These are phyloP conservation scores for Lepas anatifera DNA, from an alignment of 2,888 invertebrate species.

Conservation along the genomic window DNA sequence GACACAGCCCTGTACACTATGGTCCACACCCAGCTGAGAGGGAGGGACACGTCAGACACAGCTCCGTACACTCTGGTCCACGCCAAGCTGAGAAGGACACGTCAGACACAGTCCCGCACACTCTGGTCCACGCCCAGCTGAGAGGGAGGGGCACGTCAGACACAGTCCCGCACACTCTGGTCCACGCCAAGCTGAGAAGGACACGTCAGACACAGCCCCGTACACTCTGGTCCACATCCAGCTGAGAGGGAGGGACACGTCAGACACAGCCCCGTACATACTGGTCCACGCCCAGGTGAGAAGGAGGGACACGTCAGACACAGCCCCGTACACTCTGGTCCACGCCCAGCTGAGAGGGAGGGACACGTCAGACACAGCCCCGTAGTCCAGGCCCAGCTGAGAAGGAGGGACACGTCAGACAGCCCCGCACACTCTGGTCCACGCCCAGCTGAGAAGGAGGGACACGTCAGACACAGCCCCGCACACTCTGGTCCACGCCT, in stretches of 20 bases:
- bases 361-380: constrained; percentile 32
- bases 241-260: constrained; percentile 43
- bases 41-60: constrained; percentile 26
- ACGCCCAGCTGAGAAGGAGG: constrained; percentile 64
- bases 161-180: constrained; percentile 47
- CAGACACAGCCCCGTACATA: constrained; percentile 42
- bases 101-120: constrained; percentile 42
- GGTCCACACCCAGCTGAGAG: constrained; percentile 68
- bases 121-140: constrained; percentile 75
- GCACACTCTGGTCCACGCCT: constrained; percentile 66
- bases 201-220: constrained; percentile 40
- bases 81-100: constrained; percentile 40
- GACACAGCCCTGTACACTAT: constrained; percentile 49
- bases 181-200: constrained; percentile 50
- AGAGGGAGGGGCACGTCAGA: constrained; percentile 29
- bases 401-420: constrained; percentile 25
- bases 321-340: constrained; percentile 60
- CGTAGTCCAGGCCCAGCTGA: constrained; percentile 61
- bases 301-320: constrained; percentile 8
- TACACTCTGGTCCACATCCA: constrained; percentile 69
- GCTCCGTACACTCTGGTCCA: constrained; percentile 58
- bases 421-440: constrained; percentile 61
- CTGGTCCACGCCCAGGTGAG: constrained; percentile 59
- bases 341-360: constrained; percentile 63
- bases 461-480: constrained; percentile 33